Evolutionary conservation across 2,888 invertebrate species (phyloP).

Genomic region (Mechanitis messenoides): DNA sequence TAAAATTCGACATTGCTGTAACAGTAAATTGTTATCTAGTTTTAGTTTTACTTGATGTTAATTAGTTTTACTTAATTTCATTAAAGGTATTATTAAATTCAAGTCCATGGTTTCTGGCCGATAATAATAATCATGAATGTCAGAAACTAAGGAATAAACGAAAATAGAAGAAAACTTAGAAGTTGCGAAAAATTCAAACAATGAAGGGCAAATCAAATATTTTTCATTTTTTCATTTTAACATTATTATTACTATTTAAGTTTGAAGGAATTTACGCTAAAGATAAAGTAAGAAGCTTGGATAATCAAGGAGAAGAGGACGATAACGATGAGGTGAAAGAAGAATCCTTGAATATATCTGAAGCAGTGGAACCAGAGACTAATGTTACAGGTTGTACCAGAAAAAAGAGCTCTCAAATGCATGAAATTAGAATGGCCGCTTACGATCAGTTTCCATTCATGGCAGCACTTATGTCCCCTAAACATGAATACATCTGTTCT

Average conservation of each 20-base stretch:
- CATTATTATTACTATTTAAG: conserved; percentile 38
- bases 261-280: conserved; percentile 39
- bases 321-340: conserved; percentile 55
- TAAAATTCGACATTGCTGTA: too few relatives aligned
- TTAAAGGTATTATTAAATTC: too few relatives aligned
- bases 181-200: conserved; percentile 31
- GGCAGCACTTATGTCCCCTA: conserved; percentile 59
- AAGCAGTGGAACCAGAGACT: conserved; percentile 41
- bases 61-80: too few relatives aligned
- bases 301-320: conserved; percentile 50
- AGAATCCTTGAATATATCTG: conserved; percentile 53
- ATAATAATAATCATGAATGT: conserved; percentile 13
- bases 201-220: conserved; percentile 41
- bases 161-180: conserved; percentile 38
- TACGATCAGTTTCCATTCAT: conserved; percentile 60
- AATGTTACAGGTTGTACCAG: conserved; percentile 51
- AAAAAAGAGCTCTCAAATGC: conserved; percentile 53
- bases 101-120: conserved; percentile 11
- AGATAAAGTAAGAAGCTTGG: conserved; percentile 57
- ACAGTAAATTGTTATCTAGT: too few relatives aligned
- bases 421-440: conserved; percentile 52
- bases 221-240: conserved; percentile 41
- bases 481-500: conserved; percentile 60
- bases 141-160: conserved; percentile 42
- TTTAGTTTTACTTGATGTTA: too few relatives aligned